Conservation (phyloP, 2,888 invertebrate species). For the Hemistola chrysoprasaria region DNA sequence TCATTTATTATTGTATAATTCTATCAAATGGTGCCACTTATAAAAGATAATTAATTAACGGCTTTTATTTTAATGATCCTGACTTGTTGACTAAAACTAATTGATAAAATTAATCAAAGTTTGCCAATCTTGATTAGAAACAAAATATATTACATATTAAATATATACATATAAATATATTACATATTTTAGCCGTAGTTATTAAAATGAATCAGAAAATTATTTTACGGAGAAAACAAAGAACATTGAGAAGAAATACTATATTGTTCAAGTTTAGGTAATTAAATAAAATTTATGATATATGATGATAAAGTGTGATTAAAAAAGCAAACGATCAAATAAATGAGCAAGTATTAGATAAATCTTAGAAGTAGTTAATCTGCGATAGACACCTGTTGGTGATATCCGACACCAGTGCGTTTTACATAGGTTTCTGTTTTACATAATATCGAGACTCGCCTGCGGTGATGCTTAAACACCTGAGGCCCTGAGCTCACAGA, state of each 20-base stretch:
- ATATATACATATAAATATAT: too few relatives aligned
- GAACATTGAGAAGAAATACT: constrained; percentile 5
- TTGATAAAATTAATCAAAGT: too few relatives aligned
- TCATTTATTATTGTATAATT: constrained; percentile 8
- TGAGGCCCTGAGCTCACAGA: constrained; percentile 34
- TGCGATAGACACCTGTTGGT: constrained; percentile 57
- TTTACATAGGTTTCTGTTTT: constrained; percentile 53
- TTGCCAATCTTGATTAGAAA: too few relatives aligned
- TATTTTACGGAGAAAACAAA: background rate
- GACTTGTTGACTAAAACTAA: too few relatives aligned
- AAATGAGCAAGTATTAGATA: constrained; percentile 45
- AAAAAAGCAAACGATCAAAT: constrained; percentile 24
- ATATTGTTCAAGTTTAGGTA: too few relatives aligned
- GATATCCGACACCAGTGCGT: constrained; percentile 55
- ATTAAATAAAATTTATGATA: too few relatives aligned
- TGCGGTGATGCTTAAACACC: constrained; percentile 42
- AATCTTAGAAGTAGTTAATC: constrained; percentile 49
- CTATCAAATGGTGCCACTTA: background rate
- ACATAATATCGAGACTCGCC: constrained; percentile 54
- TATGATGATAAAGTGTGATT: too few relatives aligned
- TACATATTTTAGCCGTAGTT: too few relatives aligned
- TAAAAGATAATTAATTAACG: background rate
- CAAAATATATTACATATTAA: too few relatives aligned
- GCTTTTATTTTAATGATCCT: constrained; percentile 3
- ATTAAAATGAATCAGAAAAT: too few relatives aligned